phyloP scores from a whole-genome alignment of 2,797 vertebrate species.

The Phaenicophaeus curvirostris region DNA sequence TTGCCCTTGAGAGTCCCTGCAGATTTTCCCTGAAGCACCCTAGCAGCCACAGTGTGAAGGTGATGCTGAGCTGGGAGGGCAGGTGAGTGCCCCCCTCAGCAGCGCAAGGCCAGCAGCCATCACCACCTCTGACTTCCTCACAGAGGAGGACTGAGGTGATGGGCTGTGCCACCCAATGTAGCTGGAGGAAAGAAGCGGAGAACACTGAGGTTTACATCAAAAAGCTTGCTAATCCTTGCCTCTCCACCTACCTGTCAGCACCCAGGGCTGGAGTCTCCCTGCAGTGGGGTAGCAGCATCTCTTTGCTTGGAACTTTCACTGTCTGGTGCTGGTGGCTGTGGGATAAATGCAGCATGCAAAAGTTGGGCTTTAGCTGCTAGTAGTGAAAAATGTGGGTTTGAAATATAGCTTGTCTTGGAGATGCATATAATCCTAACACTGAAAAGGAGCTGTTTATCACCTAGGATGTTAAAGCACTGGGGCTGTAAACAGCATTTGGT shows the following conservation, averaged over 20 bases:
- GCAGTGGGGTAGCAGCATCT: background rate
- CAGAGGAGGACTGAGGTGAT: background rate
- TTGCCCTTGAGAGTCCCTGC: accelerated
- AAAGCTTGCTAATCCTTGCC: background rate
- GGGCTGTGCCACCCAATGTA: background rate
- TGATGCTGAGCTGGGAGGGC: background rate
- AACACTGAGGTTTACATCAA: background rate
- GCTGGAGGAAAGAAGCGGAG: background rate
- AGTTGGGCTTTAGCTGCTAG: background rate
- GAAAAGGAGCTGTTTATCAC: background rate
- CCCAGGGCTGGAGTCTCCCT: background rate
- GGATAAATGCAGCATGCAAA: accelerated
- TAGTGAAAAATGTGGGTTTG: background rate
- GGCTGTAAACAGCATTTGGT: background rate
- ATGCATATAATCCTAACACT: accelerated
- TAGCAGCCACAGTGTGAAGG: background rate
- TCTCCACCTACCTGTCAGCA: background rate
- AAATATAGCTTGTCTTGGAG: background rate
- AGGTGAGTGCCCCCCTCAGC: background rate
- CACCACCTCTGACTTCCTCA: background rate
- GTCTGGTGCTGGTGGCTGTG: background rate
- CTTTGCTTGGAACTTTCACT: accelerated
- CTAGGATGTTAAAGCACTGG: background rate
- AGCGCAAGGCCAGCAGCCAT: accelerated
- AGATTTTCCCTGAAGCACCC: background rate